A percentile compares a stretch with the other conserved stretches of the same genome.
These are phyloP conservation scores for Miichthys miiuy DNA, from an alignment of 2,797 vertebrate species.

Conservation along the genomic window DNA sequence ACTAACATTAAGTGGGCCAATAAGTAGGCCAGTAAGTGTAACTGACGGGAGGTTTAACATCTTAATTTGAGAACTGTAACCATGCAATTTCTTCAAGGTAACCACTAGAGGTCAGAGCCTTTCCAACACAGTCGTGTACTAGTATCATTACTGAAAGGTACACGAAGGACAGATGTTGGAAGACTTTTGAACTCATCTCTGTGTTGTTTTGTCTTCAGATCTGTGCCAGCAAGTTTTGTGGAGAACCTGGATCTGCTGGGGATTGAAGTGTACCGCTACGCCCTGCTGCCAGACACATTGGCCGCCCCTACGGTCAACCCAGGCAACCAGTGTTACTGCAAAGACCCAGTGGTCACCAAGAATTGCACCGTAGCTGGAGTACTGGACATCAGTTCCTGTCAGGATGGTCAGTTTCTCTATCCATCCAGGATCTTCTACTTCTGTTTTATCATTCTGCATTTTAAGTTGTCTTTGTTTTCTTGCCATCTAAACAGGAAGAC, in stretches of 20 bases:
- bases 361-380: constrained; percentile 90
- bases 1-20: background rate
- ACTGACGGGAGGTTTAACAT: background rate
- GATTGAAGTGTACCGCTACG: constrained; percentile 90
- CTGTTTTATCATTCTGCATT: background rate
- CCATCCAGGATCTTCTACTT: background rate
- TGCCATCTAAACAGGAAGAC: constrained; percentile 80
- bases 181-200: background rate
- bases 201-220: constrained; percentile 79
- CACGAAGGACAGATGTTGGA: background rate
- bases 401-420: constrained; percentile 62
- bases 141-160: background rate
- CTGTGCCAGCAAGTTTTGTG: constrained; percentile 87
- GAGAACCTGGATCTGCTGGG: constrained; percentile 84
- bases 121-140: constrained; percentile 14
- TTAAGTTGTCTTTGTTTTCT: background rate
- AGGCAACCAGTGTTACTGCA: constrained; percentile 92
- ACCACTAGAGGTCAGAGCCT: constrained; percentile 75
- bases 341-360: constrained; percentile 61
- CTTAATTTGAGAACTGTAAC: background rate
- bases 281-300: constrained; percentile 83
- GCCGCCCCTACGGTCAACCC: constrained; percentile 85
- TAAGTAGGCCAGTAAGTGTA: background rate
- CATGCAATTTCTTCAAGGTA: constrained; percentile 23
- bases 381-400: constrained; percentile 89